phyloP scores from a whole-genome alignment of 2,113 vertebrate genomes.

The Tursiops truncatus region DNA sequence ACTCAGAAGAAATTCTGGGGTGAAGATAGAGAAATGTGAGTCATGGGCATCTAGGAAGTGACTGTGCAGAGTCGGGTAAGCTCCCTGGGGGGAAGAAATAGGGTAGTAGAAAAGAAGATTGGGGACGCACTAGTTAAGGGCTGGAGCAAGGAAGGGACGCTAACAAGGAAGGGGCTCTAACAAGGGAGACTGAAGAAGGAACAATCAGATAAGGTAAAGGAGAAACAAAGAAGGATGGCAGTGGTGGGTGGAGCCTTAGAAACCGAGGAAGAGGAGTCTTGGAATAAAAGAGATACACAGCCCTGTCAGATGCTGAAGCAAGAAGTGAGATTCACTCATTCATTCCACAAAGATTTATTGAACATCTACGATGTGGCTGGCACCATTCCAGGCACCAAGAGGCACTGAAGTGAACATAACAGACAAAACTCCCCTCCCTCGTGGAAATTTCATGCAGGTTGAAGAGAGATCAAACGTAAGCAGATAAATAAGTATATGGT shows the following conservation, averaged over 20 bases:
- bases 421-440: not conserved
- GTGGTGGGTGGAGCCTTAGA: fast-evolving
- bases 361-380: not conserved
- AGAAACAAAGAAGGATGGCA: not conserved
- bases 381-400: not conserved
- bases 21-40: not conserved
- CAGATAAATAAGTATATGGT: not conserved
- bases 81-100: not conserved
- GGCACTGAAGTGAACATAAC: not conserved
- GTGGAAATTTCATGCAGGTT: not conserved
- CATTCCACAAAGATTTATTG: not conserved
- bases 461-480: not conserved
- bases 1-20: not conserved
- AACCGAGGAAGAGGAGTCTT: not conserved
- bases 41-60: not conserved
- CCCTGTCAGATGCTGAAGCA: not conserved
- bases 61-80: not conserved
- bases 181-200: not conserved
- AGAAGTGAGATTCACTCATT: not conserved
- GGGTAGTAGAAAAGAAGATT: not conserved
- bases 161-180: too few species aligned
- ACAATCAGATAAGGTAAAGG: not conserved
- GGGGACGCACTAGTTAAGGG: not conserved
- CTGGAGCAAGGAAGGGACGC: not conserved
- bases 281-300: not conserved